A percentile compares a stretch with the other conserved stretches of the same genome.
Evolutionary conservation across 2,797 vertebrate species (phyloP).

Genomic region (Myotis vivesi): DNA sequence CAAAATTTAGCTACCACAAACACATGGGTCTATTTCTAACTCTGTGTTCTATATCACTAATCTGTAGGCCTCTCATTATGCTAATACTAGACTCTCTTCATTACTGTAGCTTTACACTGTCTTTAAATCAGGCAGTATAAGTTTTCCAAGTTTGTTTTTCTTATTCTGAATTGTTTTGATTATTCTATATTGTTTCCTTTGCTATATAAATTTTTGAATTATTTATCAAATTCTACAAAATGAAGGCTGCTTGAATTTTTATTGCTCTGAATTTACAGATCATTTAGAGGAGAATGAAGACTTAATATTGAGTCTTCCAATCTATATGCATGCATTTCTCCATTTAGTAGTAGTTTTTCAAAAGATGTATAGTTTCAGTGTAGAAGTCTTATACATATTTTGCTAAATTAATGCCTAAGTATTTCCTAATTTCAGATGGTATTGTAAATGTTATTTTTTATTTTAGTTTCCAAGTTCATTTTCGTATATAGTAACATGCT

Average conservation of each 20-base stretch:
- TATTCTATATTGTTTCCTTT: neutral
- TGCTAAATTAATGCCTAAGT: neutral
- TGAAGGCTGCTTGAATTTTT: neutral
- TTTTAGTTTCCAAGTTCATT: neutral
- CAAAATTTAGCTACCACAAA: neutral
- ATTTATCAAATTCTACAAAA: neutral
- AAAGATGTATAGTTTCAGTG: neutral
- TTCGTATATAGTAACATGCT: neutral
- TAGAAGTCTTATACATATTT: neutral
- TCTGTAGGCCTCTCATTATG: neutral
- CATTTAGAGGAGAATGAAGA: neutral
- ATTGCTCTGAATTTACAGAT: neutral
- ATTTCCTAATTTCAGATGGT: neutral
- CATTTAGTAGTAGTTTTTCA: neutral
- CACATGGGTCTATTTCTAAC: neutral
- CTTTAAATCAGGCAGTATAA: neutral
- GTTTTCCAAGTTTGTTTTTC: neutral
- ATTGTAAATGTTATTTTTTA: neutral
- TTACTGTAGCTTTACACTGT: neutral
- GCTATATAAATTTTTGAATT: neutral
- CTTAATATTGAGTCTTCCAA: neutral
- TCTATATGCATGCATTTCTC: neutral
- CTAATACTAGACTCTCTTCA: neutral
- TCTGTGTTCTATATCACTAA: neutral
- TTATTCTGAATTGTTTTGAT: neutral